Conservation (phyloP, 2,888 invertebrate genomes). For the Chymomyza caudatula region DNA sequence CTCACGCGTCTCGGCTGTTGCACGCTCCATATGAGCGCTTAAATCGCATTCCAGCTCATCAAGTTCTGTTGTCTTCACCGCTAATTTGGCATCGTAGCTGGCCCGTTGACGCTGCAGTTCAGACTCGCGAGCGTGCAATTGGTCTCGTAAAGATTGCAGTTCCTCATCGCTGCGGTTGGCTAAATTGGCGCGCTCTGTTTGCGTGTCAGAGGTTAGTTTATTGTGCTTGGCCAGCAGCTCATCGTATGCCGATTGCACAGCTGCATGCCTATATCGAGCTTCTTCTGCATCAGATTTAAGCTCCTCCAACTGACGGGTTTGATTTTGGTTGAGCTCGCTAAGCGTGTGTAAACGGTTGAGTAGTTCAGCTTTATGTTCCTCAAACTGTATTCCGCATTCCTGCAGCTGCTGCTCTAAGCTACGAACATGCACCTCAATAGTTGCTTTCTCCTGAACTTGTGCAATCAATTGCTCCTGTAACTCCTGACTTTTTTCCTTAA, state of each 20-base stretch:
- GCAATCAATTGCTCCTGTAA: constrained; percentile 83
- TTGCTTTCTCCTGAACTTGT: constrained; percentile 82
- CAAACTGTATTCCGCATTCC: constrained; percentile 82
- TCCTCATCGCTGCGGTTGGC: constrained; percentile 78
- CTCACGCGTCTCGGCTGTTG: constrained; percentile 67
- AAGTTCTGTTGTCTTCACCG: constrained; percentile 77
- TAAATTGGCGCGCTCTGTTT: constrained; percentile 64
- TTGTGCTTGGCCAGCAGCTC: constrained; percentile 77
- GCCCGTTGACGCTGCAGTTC: constrained; percentile 79
- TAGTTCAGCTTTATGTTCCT: constrained; percentile 82
- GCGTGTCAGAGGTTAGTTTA: constrained; percentile 78
- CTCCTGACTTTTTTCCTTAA: constrained; percentile 82
- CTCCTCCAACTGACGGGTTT: constrained; percentile 81
- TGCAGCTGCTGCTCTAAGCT: constrained; percentile 82
- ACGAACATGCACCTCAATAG: constrained; percentile 82
- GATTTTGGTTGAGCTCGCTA: constrained; percentile 82
- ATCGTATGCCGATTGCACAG: constrained; percentile 79
- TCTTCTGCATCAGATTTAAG: constrained; percentile 80
- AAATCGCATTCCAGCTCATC: constrained; percentile 80
- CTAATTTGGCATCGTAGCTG: constrained; percentile 77
- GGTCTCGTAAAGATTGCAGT: constrained; percentile 55
- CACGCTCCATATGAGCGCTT: constrained; percentile 76
- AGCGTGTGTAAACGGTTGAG: constrained; percentile 82
- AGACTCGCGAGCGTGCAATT: constrained; percentile 79
- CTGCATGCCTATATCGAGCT: constrained; percentile 77